phyloP scores from a whole-genome alignment of 2,113 vertebrate species.

The Mystacornis crossleyi region DNA sequence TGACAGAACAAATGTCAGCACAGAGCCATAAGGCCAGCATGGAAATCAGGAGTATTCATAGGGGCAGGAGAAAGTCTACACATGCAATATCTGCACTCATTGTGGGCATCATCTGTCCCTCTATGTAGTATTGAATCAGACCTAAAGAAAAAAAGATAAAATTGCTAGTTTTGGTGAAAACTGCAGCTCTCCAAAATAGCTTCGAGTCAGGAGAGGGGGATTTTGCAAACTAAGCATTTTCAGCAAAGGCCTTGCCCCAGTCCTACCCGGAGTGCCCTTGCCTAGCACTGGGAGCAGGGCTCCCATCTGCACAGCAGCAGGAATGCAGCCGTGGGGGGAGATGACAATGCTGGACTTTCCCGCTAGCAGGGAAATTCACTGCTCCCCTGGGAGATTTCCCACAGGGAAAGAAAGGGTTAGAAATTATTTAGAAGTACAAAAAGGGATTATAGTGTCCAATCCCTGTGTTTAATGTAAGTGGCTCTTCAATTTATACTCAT shows the following conservation, averaged over 20 bases:
- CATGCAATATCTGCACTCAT: not conserved
- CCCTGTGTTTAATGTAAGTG: not conserved
- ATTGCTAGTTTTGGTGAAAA: not conserved
- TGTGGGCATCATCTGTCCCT: not conserved
- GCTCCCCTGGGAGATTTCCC: not conserved
- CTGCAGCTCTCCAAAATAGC: not conserved
- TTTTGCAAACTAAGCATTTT: not conserved
- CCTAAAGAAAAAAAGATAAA: not conserved
- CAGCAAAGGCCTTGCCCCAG: not conserved
- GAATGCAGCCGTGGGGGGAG: not conserved
- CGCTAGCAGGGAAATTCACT: not conserved
- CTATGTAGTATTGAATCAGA: not conserved
- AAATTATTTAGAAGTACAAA: not conserved
- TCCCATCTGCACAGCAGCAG: accelerated
- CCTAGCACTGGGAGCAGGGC: accelerated
- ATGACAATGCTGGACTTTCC: not conserved
- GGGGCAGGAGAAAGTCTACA: not conserved
- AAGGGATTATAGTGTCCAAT: not conserved
- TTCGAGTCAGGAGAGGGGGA: not conserved
- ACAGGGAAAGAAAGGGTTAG: not conserved
- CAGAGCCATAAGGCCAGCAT: not conserved
- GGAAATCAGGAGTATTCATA: not conserved
- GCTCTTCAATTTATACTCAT: not conserved
- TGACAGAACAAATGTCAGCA: slow-evolving; percentile 16
- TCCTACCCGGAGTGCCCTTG: accelerated